phyloP scores from a whole-genome alignment of 2,113 vertebrate species.

The Dromas ardeola region DNA sequence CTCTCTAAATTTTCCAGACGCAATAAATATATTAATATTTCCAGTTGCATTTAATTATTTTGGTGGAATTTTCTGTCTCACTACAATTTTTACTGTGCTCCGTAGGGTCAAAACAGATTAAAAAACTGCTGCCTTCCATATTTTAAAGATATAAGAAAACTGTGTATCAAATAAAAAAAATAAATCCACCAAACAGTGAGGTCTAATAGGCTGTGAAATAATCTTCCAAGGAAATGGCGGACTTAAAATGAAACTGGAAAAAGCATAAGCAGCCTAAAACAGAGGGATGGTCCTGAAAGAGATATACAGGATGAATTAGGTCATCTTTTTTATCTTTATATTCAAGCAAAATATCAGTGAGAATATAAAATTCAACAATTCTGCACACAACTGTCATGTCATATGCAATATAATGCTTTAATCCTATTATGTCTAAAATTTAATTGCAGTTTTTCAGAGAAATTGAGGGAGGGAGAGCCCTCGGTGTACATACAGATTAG shows the following conservation, averaged over 20 bases:
- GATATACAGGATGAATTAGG: background rate
- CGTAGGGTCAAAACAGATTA: background rate
- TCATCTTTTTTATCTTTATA: slow-evolving; percentile 17
- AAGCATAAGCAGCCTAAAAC: background rate
- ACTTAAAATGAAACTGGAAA: background rate
- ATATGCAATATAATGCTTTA: slow-evolving; percentile 25
- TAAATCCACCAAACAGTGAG: background rate
- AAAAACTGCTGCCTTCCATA: background rate
- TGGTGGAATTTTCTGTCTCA: background rate
- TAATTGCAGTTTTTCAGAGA: slow-evolving; percentile 47
- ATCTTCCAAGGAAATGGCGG: background rate
- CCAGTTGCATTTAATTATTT: background rate
- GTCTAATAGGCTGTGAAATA: slow-evolving; percentile 13
- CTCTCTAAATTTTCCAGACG: background rate
- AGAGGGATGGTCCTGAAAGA: background rate
- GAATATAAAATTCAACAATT: slow-evolving; percentile 42
- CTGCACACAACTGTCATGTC: slow-evolving; percentile 24
- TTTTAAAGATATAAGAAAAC: background rate
- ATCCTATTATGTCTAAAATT: slow-evolving; percentile 36
- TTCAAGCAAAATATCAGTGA: slow-evolving; percentile 29
- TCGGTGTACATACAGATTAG: slow-evolving; percentile 54
- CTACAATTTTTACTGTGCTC: background rate
- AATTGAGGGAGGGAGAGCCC: slow-evolving; percentile 30
- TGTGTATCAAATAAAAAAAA: background rate
- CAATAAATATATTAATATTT: background rate